Evolutionary conservation across 2,888 invertebrate species (phyloP), one percentile per base, ranked within the genome.

Genomic region (Nephrotoma flavescens): DNA sequence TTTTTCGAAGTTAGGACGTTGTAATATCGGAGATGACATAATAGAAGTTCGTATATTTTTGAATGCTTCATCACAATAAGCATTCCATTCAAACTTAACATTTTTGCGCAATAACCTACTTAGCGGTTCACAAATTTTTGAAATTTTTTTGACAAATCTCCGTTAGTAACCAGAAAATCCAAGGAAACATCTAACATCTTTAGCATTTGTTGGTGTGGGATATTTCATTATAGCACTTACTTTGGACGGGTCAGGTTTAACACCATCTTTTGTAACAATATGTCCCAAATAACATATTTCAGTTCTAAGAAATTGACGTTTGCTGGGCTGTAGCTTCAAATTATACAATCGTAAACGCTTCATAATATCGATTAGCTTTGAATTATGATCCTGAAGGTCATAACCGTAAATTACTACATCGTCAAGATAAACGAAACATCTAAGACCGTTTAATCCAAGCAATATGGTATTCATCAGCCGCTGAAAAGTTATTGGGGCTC

Each of bases 241-340:
- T 19, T 19, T 19, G 1, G 19, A 19, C 19, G 19, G 19, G 19
- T 19, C 19, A 19, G 19, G 19, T 19, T 19, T 19, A 19, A 19
- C 19, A 19, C 19, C 19, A 19, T 19, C 19, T 19, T 19, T 19
- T 19, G 19, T 19, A 19, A 19, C 19, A 19, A 19, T 19, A 19
- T 19, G 19, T 1, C 19, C 19, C 19, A 19, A 19, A 19, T 19
- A 19, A 19, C 45, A 45, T 4, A 87, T 85, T 57, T 88, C 88
- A 85, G 88, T 88, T 9, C 83, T 47, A 3, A 89, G 83, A 88
- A 89, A 89, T 86, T 88, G 86, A n/a, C 87, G 88, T 87, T 89
- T 89, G 47, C 88, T 88, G 1, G 89, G 52, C 83, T 89, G 88
- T 9, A 89, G 87, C 88, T 89, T 88, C 6, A 88, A 87, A 87